Evolutionary conservation across 2,797 vertebrate species (phyloP).

Genomic region (Scarus forsteni): DNA sequence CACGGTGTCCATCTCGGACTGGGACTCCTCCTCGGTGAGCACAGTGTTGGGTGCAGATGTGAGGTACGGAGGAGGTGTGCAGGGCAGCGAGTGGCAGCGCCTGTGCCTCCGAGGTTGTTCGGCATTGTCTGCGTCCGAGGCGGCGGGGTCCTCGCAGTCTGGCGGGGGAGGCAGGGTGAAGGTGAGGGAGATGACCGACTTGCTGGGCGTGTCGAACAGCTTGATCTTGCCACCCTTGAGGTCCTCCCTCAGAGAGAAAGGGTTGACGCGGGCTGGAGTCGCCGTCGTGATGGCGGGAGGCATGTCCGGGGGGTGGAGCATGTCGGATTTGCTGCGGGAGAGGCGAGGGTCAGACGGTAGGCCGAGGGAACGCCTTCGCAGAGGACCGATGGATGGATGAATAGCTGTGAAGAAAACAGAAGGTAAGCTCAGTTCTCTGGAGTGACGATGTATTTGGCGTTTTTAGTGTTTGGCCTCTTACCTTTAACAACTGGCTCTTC

Average conservation of each 20-base stretch:
- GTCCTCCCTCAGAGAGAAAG: slow-evolving; percentile 95
- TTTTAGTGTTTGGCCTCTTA: slow-evolving; percentile 29
- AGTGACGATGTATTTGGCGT: no score
- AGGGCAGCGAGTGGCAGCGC: slow-evolving; percentile 91
- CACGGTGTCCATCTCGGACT: not conserved
- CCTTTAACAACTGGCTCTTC: slow-evolving; percentile 55
- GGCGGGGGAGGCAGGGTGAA: slow-evolving; percentile 87
- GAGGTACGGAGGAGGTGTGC: slow-evolving; percentile 88
- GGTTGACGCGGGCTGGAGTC: slow-evolving; percentile 87
- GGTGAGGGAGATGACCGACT: slow-evolving; percentile 91
- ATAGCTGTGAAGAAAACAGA: slow-evolving; percentile 16
- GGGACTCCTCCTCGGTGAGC: slow-evolving; percentile 41
- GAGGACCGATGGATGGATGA: slow-evolving; percentile 16
- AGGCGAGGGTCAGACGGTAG: slow-evolving; percentile 83
- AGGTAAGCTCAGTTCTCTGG: not conserved
- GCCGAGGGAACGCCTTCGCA: slow-evolving; percentile 70
- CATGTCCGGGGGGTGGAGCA: slow-evolving; percentile 79
- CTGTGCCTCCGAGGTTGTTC: slow-evolving; percentile 75
- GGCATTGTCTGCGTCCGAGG: slow-evolving; percentile 61
- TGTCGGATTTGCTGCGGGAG: slow-evolving; percentile 90
- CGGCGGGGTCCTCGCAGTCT: slow-evolving; percentile 70
- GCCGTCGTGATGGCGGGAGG: slow-evolving; percentile 52
- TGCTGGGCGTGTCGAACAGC: slow-evolving; percentile 94
- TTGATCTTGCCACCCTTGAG: slow-evolving; percentile 97
- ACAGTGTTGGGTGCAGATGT: slow-evolving; percentile 61